Conservation (phyloP, 1,140 invertebrate species). For the Tribolium castaneum region DNA sequence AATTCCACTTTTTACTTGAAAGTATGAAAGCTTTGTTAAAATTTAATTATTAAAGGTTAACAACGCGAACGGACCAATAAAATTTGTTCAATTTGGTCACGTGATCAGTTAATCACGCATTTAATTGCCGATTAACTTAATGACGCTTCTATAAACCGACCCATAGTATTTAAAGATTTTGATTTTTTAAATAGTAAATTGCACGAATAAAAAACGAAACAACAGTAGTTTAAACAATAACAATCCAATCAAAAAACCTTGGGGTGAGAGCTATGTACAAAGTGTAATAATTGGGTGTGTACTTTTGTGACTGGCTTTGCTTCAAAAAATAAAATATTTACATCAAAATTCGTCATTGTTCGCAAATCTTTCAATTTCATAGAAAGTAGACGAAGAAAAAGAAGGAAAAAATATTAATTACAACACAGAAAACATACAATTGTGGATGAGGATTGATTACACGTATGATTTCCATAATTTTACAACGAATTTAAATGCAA, state of each 20-base stretch:
- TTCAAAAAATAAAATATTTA: neutral
- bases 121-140: too few species aligned
- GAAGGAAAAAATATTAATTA: constrained; percentile 24
- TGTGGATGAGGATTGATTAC: neutral
- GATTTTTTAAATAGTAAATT: too few species aligned
- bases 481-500: neutral
- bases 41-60: too few species aligned
- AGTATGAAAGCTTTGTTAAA: too few species aligned
- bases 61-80: too few species aligned
- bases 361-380: constrained; percentile 19
- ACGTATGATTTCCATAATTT: too few species aligned
- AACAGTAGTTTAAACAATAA: constrained; percentile 6
- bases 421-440: constrained; percentile 20
- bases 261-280: constrained; percentile 34
- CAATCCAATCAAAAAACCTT: neutral
- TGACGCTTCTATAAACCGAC: too few species aligned
- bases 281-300: constrained; percentile 35
- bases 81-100: too few species aligned
- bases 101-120: too few species aligned
- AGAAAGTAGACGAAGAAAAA: constrained; percentile 46
- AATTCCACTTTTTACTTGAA: neutral
- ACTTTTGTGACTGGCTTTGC: constrained; percentile 31
- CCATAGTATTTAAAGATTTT: too few species aligned
- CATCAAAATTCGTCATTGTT: neutral
- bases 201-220: neutral